Evolutionary conservation across 2,113 vertebrate genomes (phyloP), one percentile per base, ranked within the genome.

Genomic region (Otolemur garnettii): DNA sequence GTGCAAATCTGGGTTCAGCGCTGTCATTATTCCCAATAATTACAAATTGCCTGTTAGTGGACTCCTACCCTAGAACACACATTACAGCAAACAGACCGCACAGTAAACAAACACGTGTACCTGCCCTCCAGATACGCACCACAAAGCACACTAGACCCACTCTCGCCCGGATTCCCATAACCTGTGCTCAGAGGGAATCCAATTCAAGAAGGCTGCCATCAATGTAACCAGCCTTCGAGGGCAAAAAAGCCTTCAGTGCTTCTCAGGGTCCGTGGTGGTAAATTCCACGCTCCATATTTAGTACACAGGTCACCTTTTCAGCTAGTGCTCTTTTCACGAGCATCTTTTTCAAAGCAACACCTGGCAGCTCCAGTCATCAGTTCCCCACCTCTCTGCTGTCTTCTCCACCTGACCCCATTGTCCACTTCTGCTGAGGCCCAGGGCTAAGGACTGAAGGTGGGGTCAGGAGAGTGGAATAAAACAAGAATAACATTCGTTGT

Each of bases 321-420:
- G 28, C 22, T 60, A 64, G 9, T n/a, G 14, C 59, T 74, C 35
- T 84, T 81, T 84, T 33, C 60, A 75, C 33, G 8, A 35, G 13
- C 42, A 81, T 59, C 13, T 45, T 87, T 81, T 45, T 75, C 90
- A 72, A 86, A 38, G 24, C 33, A 62, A 83, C 21, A 30, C 33
- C 71, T 26, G 18, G 57, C 15, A 38, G 21, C 21, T 71, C 28
- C 0, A 0, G 1, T 17, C 33, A 3, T 28, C 57, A n/a, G 4
- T 9, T 80, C 26, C n/a, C 66, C 26, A 14, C 24, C 24, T n/a
- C 18, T 57, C 18, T 9, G 26, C 7, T 55, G 21, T n/a, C 50
- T 38, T 8, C 45, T 71, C 80, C 69, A 19, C 50, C 26, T 2
- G 15, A 17, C 59, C 88, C 6, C 1, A 11, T 3, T 4, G 2